These are phyloP conservation scores for Numenius arquata DNA, from an alignment of 2,113 vertebrate genomes.

Conservation along the genomic window DNA sequence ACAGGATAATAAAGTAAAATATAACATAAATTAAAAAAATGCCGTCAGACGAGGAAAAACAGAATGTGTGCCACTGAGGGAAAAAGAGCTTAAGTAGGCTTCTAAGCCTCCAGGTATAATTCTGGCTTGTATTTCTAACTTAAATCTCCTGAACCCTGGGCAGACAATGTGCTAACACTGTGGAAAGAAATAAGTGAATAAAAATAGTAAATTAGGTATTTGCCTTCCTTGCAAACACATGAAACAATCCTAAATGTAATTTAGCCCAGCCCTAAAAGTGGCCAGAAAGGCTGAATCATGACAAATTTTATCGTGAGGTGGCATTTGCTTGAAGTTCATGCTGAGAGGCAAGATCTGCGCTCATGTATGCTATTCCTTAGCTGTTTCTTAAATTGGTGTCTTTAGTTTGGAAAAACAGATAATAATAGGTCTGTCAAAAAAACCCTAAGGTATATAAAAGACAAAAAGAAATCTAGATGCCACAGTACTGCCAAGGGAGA, in stretches of 20 bases:
- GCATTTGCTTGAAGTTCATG: not conserved
- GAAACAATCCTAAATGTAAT: not conserved
- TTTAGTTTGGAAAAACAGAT: not conserved
- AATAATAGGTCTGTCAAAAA: not conserved
- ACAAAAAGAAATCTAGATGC: not conserved
- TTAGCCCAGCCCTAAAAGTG: not conserved
- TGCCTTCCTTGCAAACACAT: not conserved
- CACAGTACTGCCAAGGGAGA: not conserved
- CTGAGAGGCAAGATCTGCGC: not conserved
- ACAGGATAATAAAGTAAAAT: not conserved
- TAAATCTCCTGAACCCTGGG: not conserved
- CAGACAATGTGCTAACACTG: not conserved
- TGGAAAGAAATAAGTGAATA: not conserved
- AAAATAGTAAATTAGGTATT: not conserved
- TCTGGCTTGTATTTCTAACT: not conserved
- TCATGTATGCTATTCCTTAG: not conserved
- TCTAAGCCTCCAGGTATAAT: not conserved
- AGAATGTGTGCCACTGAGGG: not conserved
- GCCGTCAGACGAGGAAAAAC: not conserved
- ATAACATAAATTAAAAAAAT: not conserved
- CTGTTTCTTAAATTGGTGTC: not conserved
- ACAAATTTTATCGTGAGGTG: accelerated
- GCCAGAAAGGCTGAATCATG: not conserved
- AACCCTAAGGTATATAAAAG: accelerated
- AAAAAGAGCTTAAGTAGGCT: not conserved